A percentile compares a stretch with the other conserved stretches of the same genome.
Conservation (phyloP, 2,113 vertebrate species). For the Desmodus rotundus region DNA sequence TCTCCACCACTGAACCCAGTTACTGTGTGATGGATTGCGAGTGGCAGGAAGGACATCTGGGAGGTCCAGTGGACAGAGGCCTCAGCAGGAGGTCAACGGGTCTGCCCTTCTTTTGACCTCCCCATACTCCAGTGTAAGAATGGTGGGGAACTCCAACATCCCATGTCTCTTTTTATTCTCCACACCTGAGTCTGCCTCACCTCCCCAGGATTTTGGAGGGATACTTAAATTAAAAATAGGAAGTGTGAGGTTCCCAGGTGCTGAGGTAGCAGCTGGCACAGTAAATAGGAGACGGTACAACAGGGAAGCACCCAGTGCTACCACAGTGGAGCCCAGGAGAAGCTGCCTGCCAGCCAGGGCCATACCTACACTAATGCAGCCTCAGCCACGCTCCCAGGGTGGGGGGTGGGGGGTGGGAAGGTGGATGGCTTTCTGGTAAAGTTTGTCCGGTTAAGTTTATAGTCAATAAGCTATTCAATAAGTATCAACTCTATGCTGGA, state of each 20-base stretch:
- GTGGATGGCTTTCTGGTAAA: background rate
- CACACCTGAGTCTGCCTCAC: background rate
- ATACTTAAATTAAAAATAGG: conserved; percentile 43
- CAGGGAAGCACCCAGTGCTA: background rate
- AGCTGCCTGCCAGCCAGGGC: background rate
- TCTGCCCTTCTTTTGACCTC: background rate
- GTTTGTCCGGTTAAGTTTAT: background rate
- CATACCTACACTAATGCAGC: accelerated
- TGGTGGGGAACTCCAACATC: background rate
- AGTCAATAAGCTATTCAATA: background rate
- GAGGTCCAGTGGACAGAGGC: background rate
- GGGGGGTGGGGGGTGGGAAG: too few species aligned
- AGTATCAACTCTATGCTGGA: background rate
- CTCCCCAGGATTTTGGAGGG: background rate
- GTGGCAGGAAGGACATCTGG: background rate
- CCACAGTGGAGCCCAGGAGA: too few species aligned
- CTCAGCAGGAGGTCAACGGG: background rate
- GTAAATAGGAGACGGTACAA: background rate
- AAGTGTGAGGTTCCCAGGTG: background rate
- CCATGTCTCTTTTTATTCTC: background rate
- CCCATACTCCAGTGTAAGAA: background rate
- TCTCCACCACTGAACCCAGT: background rate
- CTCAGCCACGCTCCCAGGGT: background rate
- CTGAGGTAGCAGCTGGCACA: background rate
- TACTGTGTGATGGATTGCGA: background rate